A percentile compares a stretch with the other conserved stretches of the same genome.
Conservation (phyloP, 2,113 vertebrate genomes). For the Leptobrachium leishanense region DNA sequence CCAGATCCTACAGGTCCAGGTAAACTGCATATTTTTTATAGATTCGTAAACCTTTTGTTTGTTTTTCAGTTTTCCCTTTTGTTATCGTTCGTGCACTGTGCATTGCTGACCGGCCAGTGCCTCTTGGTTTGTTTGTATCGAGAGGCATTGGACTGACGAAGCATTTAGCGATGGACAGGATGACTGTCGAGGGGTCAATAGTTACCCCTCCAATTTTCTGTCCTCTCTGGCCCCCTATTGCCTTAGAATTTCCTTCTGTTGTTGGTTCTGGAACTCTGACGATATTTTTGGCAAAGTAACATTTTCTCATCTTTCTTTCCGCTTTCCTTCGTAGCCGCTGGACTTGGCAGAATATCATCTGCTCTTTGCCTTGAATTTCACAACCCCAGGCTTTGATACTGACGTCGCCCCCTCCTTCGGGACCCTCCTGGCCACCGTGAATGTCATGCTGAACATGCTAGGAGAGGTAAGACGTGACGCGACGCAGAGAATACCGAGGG, state of each 20-base stretch:
- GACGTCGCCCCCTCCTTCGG: conserved; percentile 95
- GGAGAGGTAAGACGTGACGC: conserved; percentile 81
- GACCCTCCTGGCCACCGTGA: conserved; percentile 91
- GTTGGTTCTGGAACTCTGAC: neutral
- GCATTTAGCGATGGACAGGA: no score
- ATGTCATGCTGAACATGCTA: conserved; percentile 89
- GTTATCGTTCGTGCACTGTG: no score
- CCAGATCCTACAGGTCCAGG: conserved; percentile 95
- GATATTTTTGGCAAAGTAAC: no score
- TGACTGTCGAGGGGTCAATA: no score
- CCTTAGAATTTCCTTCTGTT: neutral
- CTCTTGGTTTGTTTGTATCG: no score
- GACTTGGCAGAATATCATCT: conserved; percentile 90
- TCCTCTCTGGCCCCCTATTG: neutral
- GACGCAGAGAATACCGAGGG: no score
- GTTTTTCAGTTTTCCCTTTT: no score
- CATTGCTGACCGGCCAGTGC: no score
- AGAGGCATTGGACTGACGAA: no score
- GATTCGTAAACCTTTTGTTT: no score
- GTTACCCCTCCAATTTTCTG: neutral
- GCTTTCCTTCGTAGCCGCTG: conserved; percentile 72
- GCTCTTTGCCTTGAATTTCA: conserved; percentile 92
- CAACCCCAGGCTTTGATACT: conserved; percentile 89
- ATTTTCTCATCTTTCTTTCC: no score
- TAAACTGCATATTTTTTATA: conserved; percentile 47